Percentiles rank a stretch among this genome's conserved stretches.
Evolutionary conservation across 2,888 invertebrate species (phyloP).

Genomic region (Acrobasis repandana): DNA sequence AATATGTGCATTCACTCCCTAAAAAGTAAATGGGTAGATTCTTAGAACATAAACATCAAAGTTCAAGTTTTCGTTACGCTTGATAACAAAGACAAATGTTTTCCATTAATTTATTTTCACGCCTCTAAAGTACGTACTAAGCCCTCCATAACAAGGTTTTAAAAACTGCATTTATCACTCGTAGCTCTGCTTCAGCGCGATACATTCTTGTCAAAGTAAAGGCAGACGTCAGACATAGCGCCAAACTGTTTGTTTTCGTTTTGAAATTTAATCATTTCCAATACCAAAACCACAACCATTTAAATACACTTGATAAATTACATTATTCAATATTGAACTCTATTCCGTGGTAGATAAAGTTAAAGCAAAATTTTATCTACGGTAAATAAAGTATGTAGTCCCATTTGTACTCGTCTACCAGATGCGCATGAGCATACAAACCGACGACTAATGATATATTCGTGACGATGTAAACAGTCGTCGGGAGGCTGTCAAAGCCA

Average conservation of each 20-base stretch:
- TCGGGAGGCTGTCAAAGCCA: slow-evolving; percentile 69
- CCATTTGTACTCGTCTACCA: slow-evolving; percentile 61
- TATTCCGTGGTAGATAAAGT: slow-evolving; percentile 18
- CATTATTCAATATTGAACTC: slow-evolving; percentile 25
- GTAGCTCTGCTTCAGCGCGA: slow-evolving; percentile 33
- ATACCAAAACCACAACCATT: slow-evolving; percentile 33
- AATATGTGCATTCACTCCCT: background rate
- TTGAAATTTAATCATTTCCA: slow-evolving; percentile 60
- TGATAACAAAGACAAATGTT: slow-evolving; percentile 10
- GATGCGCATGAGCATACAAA: slow-evolving; percentile 63
- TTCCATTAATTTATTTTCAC: slow-evolving; percentile 20
- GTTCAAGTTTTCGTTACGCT: slow-evolving; percentile 10
- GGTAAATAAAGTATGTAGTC: slow-evolving; percentile 23
- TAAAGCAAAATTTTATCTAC: background rate
- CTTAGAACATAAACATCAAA: slow-evolving; percentile 8
- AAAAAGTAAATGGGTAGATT: background rate
- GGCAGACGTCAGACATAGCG: slow-evolving; percentile 34
- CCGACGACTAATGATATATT: slow-evolving; percentile 76
- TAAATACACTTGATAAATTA: background rate
- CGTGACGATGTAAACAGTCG: slow-evolving; percentile 77
- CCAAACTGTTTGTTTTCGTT: slow-evolving; percentile 49
- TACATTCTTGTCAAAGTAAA: slow-evolving; percentile 38
- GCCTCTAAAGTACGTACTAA: slow-evolving; percentile 13
- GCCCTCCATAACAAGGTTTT: slow-evolving; percentile 17
- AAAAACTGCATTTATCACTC: slow-evolving; percentile 30